phyloP scores from a whole-genome alignment of 1,140 invertebrate genomes.

The Penaeus chinensis region DNA sequence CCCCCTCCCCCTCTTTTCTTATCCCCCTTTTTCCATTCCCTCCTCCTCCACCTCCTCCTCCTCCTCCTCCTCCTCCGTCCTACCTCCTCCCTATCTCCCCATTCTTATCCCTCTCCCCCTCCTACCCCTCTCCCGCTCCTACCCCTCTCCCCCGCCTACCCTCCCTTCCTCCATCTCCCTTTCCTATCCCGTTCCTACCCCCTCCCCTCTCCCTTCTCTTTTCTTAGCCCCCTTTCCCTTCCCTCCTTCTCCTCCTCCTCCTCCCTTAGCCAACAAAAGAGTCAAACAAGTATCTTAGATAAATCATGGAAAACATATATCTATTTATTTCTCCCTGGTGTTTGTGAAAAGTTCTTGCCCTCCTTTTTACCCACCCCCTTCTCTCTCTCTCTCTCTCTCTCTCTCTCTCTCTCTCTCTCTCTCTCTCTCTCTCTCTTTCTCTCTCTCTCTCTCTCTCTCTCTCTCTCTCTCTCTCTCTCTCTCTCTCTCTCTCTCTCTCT shows the following conservation, averaged over 20 bases:
- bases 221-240: background rate
- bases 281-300: too few species aligned
- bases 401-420: slow-evolving; percentile 16
- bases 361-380: background rate
- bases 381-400: background rate
- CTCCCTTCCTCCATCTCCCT: background rate
- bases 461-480: too few species aligned
- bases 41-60: background rate
- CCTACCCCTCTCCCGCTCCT: background rate
- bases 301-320: background rate
- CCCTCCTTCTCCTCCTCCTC: background rate
- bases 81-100: background rate
- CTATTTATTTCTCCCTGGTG: background rate
- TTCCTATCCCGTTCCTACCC: background rate
- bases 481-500: slow-evolving; percentile 3
- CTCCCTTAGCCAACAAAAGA: background rate
- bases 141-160: background rate
- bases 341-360: background rate
- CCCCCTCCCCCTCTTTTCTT: background rate
- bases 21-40: background rate
- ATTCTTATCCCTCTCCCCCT: background rate
- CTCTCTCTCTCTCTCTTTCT: slow-evolving; percentile 15
- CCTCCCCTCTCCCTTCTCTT: background rate
- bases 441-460: too few species aligned
- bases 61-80: background rate